Percentiles rank a stretch among this genome's conserved stretches.
Evolutionary conservation across 1,140 invertebrate species (phyloP).

Genomic region (Bombus consobrinus): DNA sequence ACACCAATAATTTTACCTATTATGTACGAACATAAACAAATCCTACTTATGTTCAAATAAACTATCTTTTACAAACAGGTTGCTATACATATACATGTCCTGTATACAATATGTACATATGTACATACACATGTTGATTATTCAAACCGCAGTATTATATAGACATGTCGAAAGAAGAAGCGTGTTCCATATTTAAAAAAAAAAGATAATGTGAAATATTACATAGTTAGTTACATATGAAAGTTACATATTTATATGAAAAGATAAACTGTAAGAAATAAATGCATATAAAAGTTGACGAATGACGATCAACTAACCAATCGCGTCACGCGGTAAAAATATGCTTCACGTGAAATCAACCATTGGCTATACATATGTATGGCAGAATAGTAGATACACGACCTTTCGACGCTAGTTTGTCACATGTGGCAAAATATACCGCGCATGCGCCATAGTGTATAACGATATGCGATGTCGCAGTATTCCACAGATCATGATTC

Average conservation of each 20-base stretch:
- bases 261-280: not conserved
- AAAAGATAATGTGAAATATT: not conserved
- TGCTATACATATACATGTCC: not conserved
- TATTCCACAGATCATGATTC: conserved; percentile 52
- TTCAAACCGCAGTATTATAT: not conserved
- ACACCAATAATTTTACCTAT: not conserved
- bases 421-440: conserved; percentile 66
- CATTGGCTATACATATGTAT: conserved; percentile 52
- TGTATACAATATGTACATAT: not conserved
- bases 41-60: not conserved
- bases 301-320: conserved; percentile 48
- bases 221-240: too few species aligned
- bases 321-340: conserved; percentile 56
- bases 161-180: not conserved
- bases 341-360: conserved; percentile 55
- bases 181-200: not conserved
- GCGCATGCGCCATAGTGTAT: conserved; percentile 53
- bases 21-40: not conserved
- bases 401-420: conserved; percentile 63
- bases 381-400: conserved; percentile 55
- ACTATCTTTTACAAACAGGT: not conserved
- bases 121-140: not conserved
- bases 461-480: conserved; percentile 55
- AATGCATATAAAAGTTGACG: conserved; percentile 48
- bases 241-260: conserved; percentile 22